Conservation (phyloP, 2,888 invertebrate genomes). For the Nematopogon swammerdamellus region DNA sequence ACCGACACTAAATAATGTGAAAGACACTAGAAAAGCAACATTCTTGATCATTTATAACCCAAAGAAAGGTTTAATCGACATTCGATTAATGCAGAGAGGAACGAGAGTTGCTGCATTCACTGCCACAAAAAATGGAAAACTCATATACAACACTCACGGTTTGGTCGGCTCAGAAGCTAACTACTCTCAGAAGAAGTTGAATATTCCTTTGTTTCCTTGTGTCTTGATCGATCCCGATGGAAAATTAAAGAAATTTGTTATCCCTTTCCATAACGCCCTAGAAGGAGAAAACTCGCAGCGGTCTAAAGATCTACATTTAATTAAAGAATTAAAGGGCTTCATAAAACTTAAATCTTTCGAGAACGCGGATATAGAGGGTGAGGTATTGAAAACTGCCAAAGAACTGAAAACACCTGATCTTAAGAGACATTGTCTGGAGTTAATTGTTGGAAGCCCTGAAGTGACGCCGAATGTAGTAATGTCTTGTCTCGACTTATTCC, state of each 20-base stretch:
- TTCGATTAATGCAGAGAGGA: slow-evolving; percentile 89
- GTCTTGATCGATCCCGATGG: slow-evolving; percentile 83
- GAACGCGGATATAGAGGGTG: slow-evolving; percentile 44
- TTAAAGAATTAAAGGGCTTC: slow-evolving; percentile 70
- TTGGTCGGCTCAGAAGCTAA: slow-evolving; percentile 68
- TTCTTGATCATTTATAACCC: slow-evolving; percentile 94
- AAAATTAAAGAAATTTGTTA: slow-evolving; percentile 73
- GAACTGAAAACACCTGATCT: slow-evolving; percentile 71
- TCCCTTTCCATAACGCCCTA: slow-evolving; percentile 90
- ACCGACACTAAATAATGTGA: slow-evolving; percentile 35
- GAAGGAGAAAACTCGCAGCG: slow-evolving; percentile 84
- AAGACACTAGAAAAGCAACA: slow-evolving; percentile 60
- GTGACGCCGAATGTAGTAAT: slow-evolving; percentile 60
- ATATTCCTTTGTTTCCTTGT: slow-evolving; percentile 66
- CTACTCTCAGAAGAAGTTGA: slow-evolving; percentile 52
- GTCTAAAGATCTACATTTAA: slow-evolving; percentile 82
- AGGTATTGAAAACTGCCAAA: slow-evolving; percentile 53
- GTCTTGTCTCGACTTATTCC: slow-evolving; percentile 43
- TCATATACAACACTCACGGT: slow-evolving; percentile 78
- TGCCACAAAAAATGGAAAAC: slow-evolving; percentile 78
- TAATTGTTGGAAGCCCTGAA: slow-evolving; percentile 63
- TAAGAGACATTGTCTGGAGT: slow-evolving; percentile 67
- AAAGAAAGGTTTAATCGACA: slow-evolving; percentile 87
- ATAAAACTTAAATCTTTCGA: slow-evolving; percentile 56
- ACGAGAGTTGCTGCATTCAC: slow-evolving; percentile 88